Base-by-base conservation (phyloP, 1,140 invertebrate species). In the Parasteatoda tepidariorum region DNA sequence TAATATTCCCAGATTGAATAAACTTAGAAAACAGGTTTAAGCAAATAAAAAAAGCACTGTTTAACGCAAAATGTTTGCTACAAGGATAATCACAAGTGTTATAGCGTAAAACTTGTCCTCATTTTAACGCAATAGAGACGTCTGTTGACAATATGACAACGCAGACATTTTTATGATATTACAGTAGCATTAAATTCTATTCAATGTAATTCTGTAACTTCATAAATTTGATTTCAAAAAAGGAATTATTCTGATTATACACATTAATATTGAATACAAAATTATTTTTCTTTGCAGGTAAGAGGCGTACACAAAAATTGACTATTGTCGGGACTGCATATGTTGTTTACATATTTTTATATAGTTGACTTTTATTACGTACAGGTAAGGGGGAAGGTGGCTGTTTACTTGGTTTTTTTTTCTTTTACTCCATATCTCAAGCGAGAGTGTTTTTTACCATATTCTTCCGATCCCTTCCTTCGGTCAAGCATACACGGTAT, bases 311-410 rank as follows among this genome's bases (percentile, higher is more conserved):
- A 48, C 18, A 48, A 13, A 48, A 48, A 48, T 48, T 48, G 9
- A 22, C 24, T 18, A 66, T 79, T 79, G 76, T 79, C 68, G 30
- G 26, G 28, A 68, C 41, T 79, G 78, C 78, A 82, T 82, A 82
- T 82, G 78, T 82, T 82, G 78, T 82, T 82, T 82, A 82, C 78
- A 70, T 33, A 59, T 82, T 82, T n/a, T 70, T 61, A 48, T 31
- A 62, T 33, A 82, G 48, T 57, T n/a, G n/a, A 48, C 38, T 22
- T 71, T 82, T 82, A 68, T 24, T n/a, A 30, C 28, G 26, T 26
- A 33, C 13, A 38, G 64, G 31, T 33, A 18, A 18, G 41, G 64
- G 64, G 64, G 64, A 18, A 67, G 64, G 64, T 31, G 64, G 15
- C 24, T 67, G 64, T 67, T 67, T 67, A 62, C 55, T 30, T 11